A percentile compares a stretch with the other conserved stretches of the same genome.
Evolutionary conservation across 1,140 invertebrate genomes (phyloP).

Genomic region (Trachelipus rathkii): DNA sequence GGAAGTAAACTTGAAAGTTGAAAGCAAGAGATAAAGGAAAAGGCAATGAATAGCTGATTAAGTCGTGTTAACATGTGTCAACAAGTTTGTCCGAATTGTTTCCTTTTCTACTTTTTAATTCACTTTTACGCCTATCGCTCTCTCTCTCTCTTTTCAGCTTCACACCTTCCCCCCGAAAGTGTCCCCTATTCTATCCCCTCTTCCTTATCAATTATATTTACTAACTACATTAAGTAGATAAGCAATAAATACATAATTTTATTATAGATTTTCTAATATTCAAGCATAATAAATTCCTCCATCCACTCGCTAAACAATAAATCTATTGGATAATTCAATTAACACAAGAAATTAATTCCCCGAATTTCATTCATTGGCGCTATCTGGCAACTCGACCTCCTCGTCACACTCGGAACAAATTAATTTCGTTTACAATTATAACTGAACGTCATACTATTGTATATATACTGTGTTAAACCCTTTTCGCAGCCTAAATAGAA

Average conservation of each 20-base stretch:
- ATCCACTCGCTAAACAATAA: too few relatives aligned
- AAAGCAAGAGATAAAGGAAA: background rate
- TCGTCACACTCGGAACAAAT: slow-evolving; percentile 28
- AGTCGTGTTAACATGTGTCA: background rate
- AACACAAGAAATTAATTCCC: too few relatives aligned
- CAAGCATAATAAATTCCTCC: too few relatives aligned
- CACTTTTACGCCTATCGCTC: background rate
- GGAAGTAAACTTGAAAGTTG: too few relatives aligned
- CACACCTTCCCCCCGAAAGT: too few relatives aligned
- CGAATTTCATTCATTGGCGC: background rate
- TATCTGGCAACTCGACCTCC: slow-evolving; percentile 16
- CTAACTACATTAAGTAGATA: too few relatives aligned
- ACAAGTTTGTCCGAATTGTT: background rate
- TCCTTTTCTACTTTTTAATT: slow-evolving; percentile 10
- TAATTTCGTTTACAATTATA: slow-evolving; percentile 34
- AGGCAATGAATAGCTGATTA: slow-evolving; percentile 11
- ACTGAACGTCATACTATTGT: slow-evolving; percentile 13
- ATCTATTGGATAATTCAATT: too few relatives aligned
- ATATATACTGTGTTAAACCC: slow-evolving; percentile 7
- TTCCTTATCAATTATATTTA: background rate
- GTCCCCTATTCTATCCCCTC: background rate
- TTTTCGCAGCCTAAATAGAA: background rate
- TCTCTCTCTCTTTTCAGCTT: too few relatives aligned
- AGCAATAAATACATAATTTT: too few relatives aligned
- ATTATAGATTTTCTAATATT: too few relatives aligned